Base-by-base conservation (phyloP, 2,113 vertebrate genomes). In the Fregetta grallaria region DNA sequence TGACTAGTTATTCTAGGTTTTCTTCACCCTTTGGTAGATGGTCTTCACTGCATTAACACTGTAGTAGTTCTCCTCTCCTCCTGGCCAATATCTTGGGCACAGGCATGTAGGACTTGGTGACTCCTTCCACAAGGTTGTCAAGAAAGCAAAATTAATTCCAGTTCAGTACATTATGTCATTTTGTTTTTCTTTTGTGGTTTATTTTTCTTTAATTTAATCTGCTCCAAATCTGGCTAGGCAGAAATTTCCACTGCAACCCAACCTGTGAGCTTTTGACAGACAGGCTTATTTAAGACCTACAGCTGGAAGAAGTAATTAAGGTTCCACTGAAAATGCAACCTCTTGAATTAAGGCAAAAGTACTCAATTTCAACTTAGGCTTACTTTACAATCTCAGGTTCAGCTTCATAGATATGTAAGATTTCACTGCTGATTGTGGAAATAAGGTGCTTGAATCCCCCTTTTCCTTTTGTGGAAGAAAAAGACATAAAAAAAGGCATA, bases 121-220 rank as follows among this genome's bases (percentile, higher is more conserved):
- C 56, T 71, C 26, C n/a, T 81, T 89, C 73, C 52, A 72, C 49
- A 67, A 81, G 56, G 34, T 52, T 92, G 38, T 25, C 44, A 71
- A 86, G 82, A 65, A 58, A 88, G 40, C 25, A 56, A 78, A 67
- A 68, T 85, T 87, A 74, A 78, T 89, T 92, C 73, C 29, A 58
- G 34, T 71, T 89, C 45, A n/a, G 45, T 38, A 49, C 8, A 45
- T 61, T 15, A 38, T 38, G 45, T 67, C 3, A 21, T n/a, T 84
- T 94, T 95, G 25, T 9, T 94, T 96, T 94, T 68, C 58, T 94
- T 92, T 58, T 66, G 88, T 58, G 86, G 62, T 92, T 89, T 95
- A 67, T 91, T 96, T 95, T 89, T 95, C 77, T 87, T 94, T 93
- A 84, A 93, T 90, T 94, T 94, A 26, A 86, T 86, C 70, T 75